These are phyloP conservation scores for Arge pagana DNA, from an alignment of 2,888 invertebrate species.

Conservation along the genomic window DNA sequence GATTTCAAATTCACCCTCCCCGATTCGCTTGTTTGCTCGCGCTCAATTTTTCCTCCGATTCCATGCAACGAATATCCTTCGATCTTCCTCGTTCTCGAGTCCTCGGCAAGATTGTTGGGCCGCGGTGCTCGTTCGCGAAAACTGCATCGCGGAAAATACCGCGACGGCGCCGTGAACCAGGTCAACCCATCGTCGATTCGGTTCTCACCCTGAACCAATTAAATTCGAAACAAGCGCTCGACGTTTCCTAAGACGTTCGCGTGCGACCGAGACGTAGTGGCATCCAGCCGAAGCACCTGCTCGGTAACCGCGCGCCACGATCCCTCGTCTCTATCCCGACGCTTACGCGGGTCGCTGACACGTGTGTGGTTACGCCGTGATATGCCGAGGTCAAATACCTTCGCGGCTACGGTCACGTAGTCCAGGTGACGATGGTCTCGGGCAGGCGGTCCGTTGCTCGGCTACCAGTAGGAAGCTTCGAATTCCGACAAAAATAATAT, in stretches of 20 bases:
- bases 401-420: constrained; percentile 5
- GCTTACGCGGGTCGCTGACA: not conserved
- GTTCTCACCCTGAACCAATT: not conserved
- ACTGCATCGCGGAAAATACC: too few species aligned
- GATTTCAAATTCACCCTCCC: constrained; percentile 7
- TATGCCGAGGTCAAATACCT: constrained; percentile 3
- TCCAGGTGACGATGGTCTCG: constrained; percentile 11
- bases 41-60: not conserved
- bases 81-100: too few species aligned
- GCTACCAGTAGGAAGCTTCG: not conserved
- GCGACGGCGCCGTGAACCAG: too few species aligned
- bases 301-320: too few species aligned
- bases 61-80: too few species aligned
- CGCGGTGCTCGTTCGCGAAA: too few species aligned
- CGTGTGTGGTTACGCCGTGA: constrained; percentile 11
- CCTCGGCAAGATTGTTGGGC: too few species aligned
- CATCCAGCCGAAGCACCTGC: too few species aligned
- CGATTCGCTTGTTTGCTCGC: not conserved
- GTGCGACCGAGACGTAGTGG: too few species aligned
- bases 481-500: constrained; percentile 8
- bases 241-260: too few species aligned
- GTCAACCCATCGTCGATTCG: not conserved
- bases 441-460: constrained; percentile 12
- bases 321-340: not conserved
- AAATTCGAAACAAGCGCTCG: not conserved